Conservation (phyloP, 2,113 vertebrate genomes). For the Furnarius figulus region DNA sequence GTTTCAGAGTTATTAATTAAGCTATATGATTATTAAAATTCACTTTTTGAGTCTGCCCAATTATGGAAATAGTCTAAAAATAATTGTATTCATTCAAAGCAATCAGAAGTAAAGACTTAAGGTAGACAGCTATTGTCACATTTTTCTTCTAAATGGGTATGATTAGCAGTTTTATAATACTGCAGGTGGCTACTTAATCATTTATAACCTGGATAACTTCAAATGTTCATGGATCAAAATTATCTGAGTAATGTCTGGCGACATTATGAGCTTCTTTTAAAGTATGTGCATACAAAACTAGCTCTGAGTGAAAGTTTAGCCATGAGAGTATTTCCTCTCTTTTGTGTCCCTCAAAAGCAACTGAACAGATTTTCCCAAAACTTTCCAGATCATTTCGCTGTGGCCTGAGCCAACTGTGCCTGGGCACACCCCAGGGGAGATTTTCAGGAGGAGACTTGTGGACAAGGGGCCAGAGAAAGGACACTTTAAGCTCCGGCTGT, state of each 20-base stretch:
- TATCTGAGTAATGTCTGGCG: neutral
- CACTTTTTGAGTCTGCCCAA: neutral
- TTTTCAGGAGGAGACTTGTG: neutral
- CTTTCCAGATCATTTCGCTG: neutral
- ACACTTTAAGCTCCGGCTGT: neutral
- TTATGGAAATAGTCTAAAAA: neutral
- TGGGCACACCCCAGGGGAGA: neutral
- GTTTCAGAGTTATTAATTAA: neutral
- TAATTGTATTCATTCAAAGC: neutral
- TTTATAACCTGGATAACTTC: neutral
- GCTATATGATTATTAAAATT: neutral
- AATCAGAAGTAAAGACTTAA: neutral
- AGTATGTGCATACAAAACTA: accelerated
- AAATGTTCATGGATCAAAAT: neutral
- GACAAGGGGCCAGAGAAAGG: neutral
- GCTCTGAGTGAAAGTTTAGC: neutral
- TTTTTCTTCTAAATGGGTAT: neutral
- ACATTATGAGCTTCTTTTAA: neutral
- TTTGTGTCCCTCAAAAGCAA: neutral
- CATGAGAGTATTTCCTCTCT: neutral
- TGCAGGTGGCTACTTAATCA: neutral
- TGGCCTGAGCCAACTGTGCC: neutral
- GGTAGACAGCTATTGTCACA: neutral
- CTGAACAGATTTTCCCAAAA: neutral
- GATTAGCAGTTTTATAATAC: neutral